Evolutionary conservation across 1,140 invertebrate species (phyloP), one percentile per base, ranked within the genome.

Genomic region (honey bee (Apis mellifera)): DNA sequence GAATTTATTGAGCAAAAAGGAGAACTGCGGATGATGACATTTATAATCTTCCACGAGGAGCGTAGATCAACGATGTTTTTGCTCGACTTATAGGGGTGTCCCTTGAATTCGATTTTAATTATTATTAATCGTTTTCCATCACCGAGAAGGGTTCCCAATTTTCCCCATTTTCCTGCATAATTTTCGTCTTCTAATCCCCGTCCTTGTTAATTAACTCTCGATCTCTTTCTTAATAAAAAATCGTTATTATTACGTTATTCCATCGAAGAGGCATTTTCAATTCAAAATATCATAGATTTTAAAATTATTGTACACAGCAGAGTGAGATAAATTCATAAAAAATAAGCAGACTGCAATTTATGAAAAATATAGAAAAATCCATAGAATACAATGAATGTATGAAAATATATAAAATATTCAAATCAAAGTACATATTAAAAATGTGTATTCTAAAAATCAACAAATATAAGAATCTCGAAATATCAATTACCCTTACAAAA

Each of bases 31-130:
- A 82, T 54, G 87, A 88, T 85, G 90, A 91, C 89, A 89, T 88
- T 89, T 86, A 84, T 90, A 90, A 91, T 92, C 90, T 90, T 91
- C 89, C 88, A 72, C 78, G 74, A 64, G 42, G 84, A 80, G 68
- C 90, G 87, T 92, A 91, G 90, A 92, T 92, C 90, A 92, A 84
- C 90, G 86, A 91, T 91, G 89, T 91, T 92, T 91, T 92, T 92
- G 91, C 90, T 90, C 84, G 81, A 84, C 65, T 91, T 89, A 86
- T 62, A 91, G 90, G 91, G 91, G 90, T 74, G 68, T 59, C 72
- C 73, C 57, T 73, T 86, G 90, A 91, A 92, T 92, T 91, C 88
- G 91, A 90, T 89, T 92, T 92, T 91, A 92, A 92, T 92, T 92
- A 91, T 92, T 92, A 92, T 92, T 92, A 92, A 92, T 92, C 89